phyloP scores from a whole-genome alignment of 2,113 vertebrate species.

The Aegithalos caudatus region DNA sequence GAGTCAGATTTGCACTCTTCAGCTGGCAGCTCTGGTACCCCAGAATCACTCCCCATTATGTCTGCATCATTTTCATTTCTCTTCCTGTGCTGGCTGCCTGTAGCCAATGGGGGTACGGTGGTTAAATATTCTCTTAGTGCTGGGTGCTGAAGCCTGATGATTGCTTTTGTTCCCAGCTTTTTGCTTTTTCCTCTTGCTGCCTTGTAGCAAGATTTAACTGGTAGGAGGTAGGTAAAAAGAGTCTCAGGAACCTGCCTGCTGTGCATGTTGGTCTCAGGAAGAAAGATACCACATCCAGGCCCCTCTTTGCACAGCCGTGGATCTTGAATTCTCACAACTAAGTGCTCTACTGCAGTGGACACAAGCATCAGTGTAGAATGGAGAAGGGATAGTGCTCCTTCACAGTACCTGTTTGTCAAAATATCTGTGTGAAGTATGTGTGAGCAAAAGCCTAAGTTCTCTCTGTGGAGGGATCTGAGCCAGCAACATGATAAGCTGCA shows the following conservation, averaged over 20 bases:
- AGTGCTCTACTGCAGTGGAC: background rate
- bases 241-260: background rate
- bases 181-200: background rate
- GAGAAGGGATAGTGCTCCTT: background rate
- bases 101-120: background rate
- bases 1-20: background rate
- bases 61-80: background rate
- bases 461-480: background rate
- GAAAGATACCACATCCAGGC: background rate
- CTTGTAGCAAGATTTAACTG: background rate
- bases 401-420: background rate
- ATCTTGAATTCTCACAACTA: background rate
- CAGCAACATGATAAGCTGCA: background rate
- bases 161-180: background rate
- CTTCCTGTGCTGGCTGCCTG: background rate
- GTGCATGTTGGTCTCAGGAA: background rate
- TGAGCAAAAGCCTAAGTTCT: background rate
- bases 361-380: background rate
- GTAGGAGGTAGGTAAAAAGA: background rate
- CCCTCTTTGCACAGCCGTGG: background rate
- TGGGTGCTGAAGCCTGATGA: background rate
- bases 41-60: background rate
- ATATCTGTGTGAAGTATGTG: background rate
- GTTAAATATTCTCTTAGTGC: background rate
- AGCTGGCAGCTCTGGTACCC: background rate